A percentile compares a stretch with the other conserved stretches of the same genome.
Evolutionary conservation across 2,113 vertebrate species (phyloP).

Genomic region (Thinocorus orbignyianus): DNA sequence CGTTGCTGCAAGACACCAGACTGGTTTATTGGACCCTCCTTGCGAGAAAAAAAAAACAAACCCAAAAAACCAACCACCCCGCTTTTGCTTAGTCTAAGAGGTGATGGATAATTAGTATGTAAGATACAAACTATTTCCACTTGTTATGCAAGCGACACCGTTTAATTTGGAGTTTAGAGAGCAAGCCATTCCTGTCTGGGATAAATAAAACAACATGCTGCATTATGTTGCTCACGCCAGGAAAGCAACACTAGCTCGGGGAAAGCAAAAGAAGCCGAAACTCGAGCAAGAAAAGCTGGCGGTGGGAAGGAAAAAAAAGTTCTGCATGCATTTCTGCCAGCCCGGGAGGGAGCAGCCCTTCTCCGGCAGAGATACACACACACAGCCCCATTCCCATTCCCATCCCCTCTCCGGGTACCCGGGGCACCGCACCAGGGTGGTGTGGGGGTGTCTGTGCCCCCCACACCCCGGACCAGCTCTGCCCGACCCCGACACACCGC

Average conservation of each 20-base stretch:
- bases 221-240: constrained; percentile 13
- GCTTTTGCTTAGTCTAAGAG: background rate
- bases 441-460: no score
- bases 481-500: background rate
- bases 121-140: constrained; percentile 44
- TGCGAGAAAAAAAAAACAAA: background rate
- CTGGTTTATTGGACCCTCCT: background rate
- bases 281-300: background rate
- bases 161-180: constrained; percentile 58
- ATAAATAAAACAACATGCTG: constrained; percentile 69
- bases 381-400: background rate
- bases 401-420: background rate
- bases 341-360: background rate
- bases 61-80: no score
- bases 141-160: constrained; percentile 66
- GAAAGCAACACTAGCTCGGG: background rate
- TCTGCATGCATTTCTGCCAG: background rate
- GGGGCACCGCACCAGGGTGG: background rate
- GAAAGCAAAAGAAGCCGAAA: background rate
- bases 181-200: constrained; percentile 53
- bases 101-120: constrained; percentile 47
- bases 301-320: constrained; percentile 47
- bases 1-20: background rate
- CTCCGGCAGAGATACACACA: background rate
- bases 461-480: background rate